phyloP scores from a whole-genome alignment of 2,113 vertebrate species.

The Limnothrissa miodon region DNA sequence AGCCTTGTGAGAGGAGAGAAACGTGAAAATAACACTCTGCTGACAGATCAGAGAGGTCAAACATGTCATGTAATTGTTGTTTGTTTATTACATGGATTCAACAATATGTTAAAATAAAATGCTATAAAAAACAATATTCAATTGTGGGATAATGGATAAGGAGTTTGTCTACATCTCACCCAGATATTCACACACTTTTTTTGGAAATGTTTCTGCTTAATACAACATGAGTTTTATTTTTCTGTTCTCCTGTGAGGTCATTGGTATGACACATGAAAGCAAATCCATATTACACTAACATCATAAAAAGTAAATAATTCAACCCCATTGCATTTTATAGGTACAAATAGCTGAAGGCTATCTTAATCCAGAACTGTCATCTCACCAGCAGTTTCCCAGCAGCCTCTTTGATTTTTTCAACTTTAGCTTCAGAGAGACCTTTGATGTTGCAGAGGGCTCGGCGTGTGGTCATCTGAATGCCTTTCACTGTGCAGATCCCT shows the following conservation, averaged over 20 bases:
- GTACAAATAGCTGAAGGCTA: neutral
- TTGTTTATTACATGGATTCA: neutral
- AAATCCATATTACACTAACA: neutral
- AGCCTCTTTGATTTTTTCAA: slow-evolving; percentile 98
- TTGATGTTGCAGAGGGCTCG: slow-evolving; percentile 91
- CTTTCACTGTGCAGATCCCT: slow-evolving; percentile 95
- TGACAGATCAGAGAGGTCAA: neutral
- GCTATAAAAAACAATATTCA: neutral
- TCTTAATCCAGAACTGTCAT: neutral
- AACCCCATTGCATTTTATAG: neutral
- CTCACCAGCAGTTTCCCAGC: slow-evolving; percentile 94
- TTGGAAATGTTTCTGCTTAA: neutral
- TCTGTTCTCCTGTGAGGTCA: neutral
- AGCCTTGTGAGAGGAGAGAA: slow-evolving; percentile 67
- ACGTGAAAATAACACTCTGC: neutral
- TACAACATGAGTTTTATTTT: neutral
- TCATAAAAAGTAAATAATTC: neutral
- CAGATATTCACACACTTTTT: neutral
- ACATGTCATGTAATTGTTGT: neutral
- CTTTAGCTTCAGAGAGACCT: slow-evolving; percentile 95
- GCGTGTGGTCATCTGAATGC: slow-evolving; percentile 97
- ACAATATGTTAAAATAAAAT: neutral
- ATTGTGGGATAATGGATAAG: neutral
- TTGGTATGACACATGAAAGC: neutral
- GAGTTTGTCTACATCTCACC: neutral